Conservation (phyloP, 2,113 vertebrate species). For the Centropristis striata region DNA sequence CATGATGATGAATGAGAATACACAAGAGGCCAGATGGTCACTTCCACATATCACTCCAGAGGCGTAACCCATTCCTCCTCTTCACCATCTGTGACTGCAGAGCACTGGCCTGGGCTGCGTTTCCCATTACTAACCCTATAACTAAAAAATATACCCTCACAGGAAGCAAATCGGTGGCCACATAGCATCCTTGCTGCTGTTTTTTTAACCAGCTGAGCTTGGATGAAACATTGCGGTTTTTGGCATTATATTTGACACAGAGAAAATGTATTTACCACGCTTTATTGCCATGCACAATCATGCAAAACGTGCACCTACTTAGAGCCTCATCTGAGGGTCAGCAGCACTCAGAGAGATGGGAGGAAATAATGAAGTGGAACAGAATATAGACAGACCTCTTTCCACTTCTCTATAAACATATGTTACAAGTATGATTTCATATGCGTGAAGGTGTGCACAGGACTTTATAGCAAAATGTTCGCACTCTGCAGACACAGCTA, state of each 20-base stretch:
- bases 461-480: slow-evolving; percentile 33
- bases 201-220: slow-evolving; percentile 10
- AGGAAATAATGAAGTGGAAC: slow-evolving; percentile 32
- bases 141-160: slow-evolving; percentile 51
- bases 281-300: slow-evolving; percentile 20
- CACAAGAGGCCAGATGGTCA: slow-evolving; percentile 70
- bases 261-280: slow-evolving; percentile 19
- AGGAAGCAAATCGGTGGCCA: slow-evolving; percentile 33
- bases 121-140: slow-evolving; percentile 65
- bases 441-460: slow-evolving; percentile 26
- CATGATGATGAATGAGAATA: slow-evolving; percentile 71
- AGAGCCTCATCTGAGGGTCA: slow-evolving; percentile 23
- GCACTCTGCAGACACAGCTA: slow-evolving; percentile 38
- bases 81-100: slow-evolving; percentile 70
- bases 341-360: slow-evolving; percentile 3
- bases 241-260: slow-evolving; percentile 5
- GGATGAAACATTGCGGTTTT: not conserved
- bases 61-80: slow-evolving; percentile 65
- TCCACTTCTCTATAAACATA: slow-evolving; percentile 35
- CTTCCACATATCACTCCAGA: slow-evolving; percentile 70
- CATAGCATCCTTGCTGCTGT: not conserved
- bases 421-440: slow-evolving; percentile 32
- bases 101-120: slow-evolving; percentile 39
- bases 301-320: slow-evolving; percentile 26
- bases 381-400: slow-evolving; percentile 26